Evolutionary conservation across 2,888 invertebrate genomes (phyloP), one percentile per base, ranked within the genome.

Genomic region (Siphonodentalium dalli): DNA sequence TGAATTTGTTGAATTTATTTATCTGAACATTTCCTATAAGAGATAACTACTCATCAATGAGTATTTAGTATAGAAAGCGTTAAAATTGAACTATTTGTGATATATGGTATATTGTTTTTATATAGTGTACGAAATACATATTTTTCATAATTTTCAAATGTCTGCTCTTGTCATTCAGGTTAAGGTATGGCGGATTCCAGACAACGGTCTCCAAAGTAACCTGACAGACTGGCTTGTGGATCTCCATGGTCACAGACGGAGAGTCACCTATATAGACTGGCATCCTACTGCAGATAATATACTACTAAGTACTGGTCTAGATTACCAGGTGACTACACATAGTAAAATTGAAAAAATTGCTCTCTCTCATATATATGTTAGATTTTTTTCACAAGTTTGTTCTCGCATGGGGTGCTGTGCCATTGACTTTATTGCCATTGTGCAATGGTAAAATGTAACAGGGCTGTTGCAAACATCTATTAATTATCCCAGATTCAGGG

Each of bases 241-340:
- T 83, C 85, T 98, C 68, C 88, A 93, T 66, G 90, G 90, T 78
- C 97, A 97, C 84, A 92, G 93, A 84, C 86, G 96, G 52, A 87
- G 95, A 69, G 95, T 97, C 26, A 93, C 93, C 1, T 78, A 96
- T 48, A 92, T 97, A 39, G 85, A 96, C 58, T 97, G 98, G 97
- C 97, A 98, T 85, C 97, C 97, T 51, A 91, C 95, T 24, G 96
- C 97, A 6, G 88, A 92, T 76, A 96, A 97, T 83, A 91, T 98
- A 28, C 86, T 98, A 51, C 88, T 97, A 50, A 95, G 94, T 43
- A 93, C 95, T 9, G 96, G 83, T 4, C 73, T 76, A 52, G 84
- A 84, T 63, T 77, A 72, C 62, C 72, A 78, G 74, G 86, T 86
- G 73, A 66, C 61, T 53, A 28, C 29, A 23, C 13, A 4, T 27